phyloP scores from a whole-genome alignment of 2,797 vertebrate species.

The Ciconia nigra region DNA sequence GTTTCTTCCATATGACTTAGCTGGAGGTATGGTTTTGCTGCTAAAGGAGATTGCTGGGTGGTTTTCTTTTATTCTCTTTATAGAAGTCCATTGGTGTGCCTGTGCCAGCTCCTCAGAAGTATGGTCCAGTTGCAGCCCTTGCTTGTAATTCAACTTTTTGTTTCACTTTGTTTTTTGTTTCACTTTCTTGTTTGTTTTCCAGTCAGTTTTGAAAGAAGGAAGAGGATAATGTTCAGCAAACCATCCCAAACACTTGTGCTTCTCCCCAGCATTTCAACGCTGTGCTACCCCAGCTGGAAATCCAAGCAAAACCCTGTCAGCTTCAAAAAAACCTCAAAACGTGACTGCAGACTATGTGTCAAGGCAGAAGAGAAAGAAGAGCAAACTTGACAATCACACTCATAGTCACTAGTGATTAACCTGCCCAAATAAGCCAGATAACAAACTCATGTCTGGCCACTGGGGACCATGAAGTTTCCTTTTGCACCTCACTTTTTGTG shows the following conservation, averaged over 20 bases:
- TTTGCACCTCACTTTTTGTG: not conserved
- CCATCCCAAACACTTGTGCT: not conserved
- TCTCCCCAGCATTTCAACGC: not conserved
- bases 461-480: not conserved
- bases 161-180: not conserved
- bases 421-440: not conserved
- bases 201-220: not conserved
- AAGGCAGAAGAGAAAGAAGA: not conserved
- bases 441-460: not conserved
- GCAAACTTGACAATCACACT: not conserved
- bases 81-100: not conserved
- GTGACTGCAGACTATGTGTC: not conserved
- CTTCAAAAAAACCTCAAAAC: not conserved
- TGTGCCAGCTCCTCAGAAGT: not conserved
- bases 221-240: not conserved
- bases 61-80: not conserved
- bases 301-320: not conserved
- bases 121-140: not conserved
- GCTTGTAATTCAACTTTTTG: not conserved
- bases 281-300: not conserved
- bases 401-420: not conserved
- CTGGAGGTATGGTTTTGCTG: not conserved
- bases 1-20: not conserved
- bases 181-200: not conserved
- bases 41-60: not conserved